phyloP scores from a whole-genome alignment of 2,113 vertebrate species.

The Poeciliopsis occidentalis region DNA sequence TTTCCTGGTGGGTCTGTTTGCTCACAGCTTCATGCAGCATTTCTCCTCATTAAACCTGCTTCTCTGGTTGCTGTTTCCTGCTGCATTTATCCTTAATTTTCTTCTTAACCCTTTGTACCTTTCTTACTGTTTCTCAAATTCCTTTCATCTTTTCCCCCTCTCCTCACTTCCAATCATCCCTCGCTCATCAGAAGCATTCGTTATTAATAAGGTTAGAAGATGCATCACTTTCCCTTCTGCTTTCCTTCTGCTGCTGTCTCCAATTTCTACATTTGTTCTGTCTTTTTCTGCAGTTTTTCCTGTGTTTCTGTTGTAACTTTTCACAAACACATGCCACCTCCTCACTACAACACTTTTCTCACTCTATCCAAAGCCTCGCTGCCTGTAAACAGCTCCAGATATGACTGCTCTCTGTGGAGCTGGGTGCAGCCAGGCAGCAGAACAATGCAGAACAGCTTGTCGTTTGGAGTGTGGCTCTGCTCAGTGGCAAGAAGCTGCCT shows the following conservation, averaged over 20 bases:
- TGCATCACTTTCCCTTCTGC: not conserved
- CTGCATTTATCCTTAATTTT: slow-evolving; percentile 9
- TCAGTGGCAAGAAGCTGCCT: slow-evolving; percentile 16
- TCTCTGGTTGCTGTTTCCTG: slow-evolving; percentile 16
- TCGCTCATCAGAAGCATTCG: slow-evolving; percentile 25
- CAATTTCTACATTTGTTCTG: not conserved
- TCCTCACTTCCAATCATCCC: slow-evolving; percentile 14
- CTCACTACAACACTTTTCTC: slow-evolving; percentile 8
- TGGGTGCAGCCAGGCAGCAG: slow-evolving; percentile 51
- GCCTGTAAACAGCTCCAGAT: slow-evolving; percentile 32
- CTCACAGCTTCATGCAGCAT: slow-evolving; percentile 3
- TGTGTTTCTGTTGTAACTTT: slow-evolving; percentile 36
- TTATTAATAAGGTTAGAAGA: slow-evolving; percentile 57
- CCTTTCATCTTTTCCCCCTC: slow-evolving; percentile 16
- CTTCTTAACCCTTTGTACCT: slow-evolving; percentile 28
- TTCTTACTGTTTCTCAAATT: slow-evolving; percentile 12
- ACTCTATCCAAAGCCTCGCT: slow-evolving; percentile 32
- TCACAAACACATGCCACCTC: slow-evolving; percentile 18
- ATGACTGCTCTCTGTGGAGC: slow-evolving; percentile 37
- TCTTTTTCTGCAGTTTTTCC: not conserved
- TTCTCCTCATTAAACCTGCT: slow-evolving; percentile 32
- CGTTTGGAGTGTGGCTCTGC: slow-evolving; percentile 23
- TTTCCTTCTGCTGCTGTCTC: slow-evolving; percentile 14
- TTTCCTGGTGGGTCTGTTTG: slow-evolving; percentile 19
- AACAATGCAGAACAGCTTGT: slow-evolving; percentile 61